Evolutionary conservation across 1,140 invertebrate genomes (phyloP).

Genomic region (Medauroidea extradentata): DNA sequence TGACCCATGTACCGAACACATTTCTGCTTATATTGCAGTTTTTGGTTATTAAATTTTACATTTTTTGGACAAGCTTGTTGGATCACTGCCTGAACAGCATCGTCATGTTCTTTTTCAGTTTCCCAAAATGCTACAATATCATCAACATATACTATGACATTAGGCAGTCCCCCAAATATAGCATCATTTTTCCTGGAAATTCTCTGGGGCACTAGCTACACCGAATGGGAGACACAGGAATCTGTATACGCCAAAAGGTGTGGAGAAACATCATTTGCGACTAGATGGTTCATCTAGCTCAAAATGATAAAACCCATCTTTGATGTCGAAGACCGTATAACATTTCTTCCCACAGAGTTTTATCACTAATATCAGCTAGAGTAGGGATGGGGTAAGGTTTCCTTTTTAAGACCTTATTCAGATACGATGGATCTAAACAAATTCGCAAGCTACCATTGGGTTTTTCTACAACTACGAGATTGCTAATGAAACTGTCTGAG

Average conservation of each 20-base stretch:
- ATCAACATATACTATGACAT: conserved; percentile 38
- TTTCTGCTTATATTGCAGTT: conserved; percentile 26
- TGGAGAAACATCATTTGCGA: conserved; percentile 18
- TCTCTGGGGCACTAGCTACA: conserved; percentile 27
- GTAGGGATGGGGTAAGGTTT: conserved; percentile 18
- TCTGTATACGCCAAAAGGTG: conserved; percentile 31
- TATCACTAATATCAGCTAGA: conserved; percentile 12
- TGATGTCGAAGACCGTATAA: conserved; percentile 20
- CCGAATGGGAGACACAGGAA: conserved; percentile 39
- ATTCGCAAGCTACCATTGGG: conserved; percentile 33
- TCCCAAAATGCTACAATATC: conserved; percentile 32
- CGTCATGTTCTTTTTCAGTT: conserved; percentile 28
- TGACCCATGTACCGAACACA: conserved; percentile 35
- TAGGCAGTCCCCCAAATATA: conserved; percentile 30
- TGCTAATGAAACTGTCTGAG: conserved; percentile 13
- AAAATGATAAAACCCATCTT: conserved; percentile 23
- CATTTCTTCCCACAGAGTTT: conserved; percentile 18
- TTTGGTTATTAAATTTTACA: conserved; percentile 36
- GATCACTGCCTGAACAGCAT: conserved; percentile 33
- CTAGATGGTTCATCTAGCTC: conserved; percentile 11
- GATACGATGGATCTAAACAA: conserved; percentile 36
- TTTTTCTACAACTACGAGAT: conserved; percentile 38
- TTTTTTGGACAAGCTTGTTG: conserved; percentile 30
- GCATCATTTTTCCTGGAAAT: conserved; percentile 36
- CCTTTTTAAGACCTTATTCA: conserved; percentile 16